Evolutionary conservation across 2,888 invertebrate genomes (phyloP).

Genomic region (Drosophila sordidapex): DNA sequence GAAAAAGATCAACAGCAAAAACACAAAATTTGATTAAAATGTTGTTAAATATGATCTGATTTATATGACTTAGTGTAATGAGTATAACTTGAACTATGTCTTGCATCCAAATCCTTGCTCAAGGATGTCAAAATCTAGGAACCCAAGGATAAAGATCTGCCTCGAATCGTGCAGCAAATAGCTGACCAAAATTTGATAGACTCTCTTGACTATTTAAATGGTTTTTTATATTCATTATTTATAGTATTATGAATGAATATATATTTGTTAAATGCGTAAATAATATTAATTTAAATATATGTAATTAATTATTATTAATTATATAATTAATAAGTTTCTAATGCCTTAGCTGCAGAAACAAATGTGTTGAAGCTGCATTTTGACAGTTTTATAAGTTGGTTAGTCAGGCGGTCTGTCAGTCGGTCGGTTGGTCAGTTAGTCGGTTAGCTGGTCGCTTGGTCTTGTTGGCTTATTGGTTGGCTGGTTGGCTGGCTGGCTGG

Average conservation of each 20-base stretch:
- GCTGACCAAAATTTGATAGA: neutral
- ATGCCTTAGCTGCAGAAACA: neutral
- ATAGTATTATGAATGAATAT: neutral
- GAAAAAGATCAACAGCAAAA: neutral
- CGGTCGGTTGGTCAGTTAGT: conserved; percentile 23
- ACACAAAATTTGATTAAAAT: neutral
- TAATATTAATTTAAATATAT: neutral
- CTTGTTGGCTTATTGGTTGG: conserved; percentile 14
- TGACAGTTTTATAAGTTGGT: conserved; percentile 15
- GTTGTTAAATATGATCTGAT: too few relatives aligned
- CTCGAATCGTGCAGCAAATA: neutral
- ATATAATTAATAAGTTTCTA: neutral
- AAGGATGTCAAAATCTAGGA: neutral
- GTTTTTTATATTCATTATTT: neutral
- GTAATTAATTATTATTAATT: neutral
- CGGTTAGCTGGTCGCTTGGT: conserved; percentile 37
- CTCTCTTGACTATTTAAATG: neutral
- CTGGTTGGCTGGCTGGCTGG: conserved; percentile 11
- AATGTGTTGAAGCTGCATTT: neutral
- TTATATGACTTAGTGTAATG: too few relatives aligned
- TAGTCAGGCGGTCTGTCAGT: conserved; percentile 40
- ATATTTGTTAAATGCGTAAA: neutral
- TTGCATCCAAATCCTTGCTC: neutral
- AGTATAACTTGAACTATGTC: neutral
- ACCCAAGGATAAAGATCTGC: neutral